Percentiles rank a stretch among this genome's conserved stretches.
Evolutionary conservation across 2,113 vertebrate species (phyloP).

Genomic region (Phrynocephalus versicolor): DNA sequence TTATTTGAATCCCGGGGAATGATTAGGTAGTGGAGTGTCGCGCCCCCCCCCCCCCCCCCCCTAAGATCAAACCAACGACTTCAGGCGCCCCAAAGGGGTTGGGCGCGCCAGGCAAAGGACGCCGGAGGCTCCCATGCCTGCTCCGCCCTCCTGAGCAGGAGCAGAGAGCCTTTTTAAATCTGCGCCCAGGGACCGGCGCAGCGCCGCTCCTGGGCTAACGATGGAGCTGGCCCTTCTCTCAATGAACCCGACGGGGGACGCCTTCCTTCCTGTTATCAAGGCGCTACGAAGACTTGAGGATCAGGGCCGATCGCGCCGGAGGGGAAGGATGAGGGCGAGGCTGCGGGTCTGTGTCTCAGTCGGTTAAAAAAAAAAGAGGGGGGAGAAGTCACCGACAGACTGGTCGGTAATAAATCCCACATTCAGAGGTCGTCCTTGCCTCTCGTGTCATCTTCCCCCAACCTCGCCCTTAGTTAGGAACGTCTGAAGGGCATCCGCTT

Average conservation of each 20-base stretch:
- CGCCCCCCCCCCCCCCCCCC: not conserved
- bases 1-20: not conserved
- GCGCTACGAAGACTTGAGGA: no score
- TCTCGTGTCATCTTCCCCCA: not conserved
- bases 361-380: not conserved
- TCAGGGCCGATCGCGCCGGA: not conserved
- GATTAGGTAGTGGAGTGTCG: no score
- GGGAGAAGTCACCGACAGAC: no score
- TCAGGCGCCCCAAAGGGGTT: not conserved
- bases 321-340: not conserved
- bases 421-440: not conserved
- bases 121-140: not conserved
- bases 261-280: no score
- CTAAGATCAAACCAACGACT: not conserved
- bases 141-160: not conserved
- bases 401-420: no score
- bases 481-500: slow-evolving; percentile 4
- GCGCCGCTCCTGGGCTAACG: not conserved
- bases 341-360: not conserved
- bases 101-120: not conserved
- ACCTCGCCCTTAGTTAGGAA: not conserved
- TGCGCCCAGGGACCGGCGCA: not conserved
- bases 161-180: not conserved
- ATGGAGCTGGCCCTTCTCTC: not conserved
- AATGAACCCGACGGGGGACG: not conserved